phyloP scores from a whole-genome alignment of 2,113 vertebrate genomes.

The Charadrius vociferus region DNA sequence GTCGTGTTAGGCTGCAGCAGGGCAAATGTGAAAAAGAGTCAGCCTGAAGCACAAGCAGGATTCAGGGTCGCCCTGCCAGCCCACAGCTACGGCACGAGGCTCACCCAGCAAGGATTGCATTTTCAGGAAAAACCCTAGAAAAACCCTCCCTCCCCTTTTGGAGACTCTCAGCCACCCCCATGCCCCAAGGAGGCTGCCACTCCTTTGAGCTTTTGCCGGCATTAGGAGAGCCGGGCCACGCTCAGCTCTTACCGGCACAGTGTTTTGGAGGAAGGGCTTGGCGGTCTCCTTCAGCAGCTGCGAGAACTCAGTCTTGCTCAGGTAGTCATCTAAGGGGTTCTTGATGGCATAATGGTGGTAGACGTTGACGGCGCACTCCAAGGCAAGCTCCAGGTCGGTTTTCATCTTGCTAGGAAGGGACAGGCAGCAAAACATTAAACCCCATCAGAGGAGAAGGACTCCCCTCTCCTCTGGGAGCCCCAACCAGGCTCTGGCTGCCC shows the following conservation, averaged over 20 bases:
- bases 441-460: accelerated
- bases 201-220: accelerated
- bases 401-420: not conserved
- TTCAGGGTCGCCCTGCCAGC: not conserved
- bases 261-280: not conserved
- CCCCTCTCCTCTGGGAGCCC: not conserved
- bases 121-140: not conserved
- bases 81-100: accelerated
- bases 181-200: not conserved
- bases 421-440: accelerated
- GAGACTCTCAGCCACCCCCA: accelerated
- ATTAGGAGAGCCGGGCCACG: accelerated
- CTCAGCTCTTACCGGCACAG: not conserved
- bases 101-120: accelerated
- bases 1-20: accelerated
- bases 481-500: no score
- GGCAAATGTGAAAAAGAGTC: not conserved
- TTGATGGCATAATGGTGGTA: not conserved
- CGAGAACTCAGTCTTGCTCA: not conserved
- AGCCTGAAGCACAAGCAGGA: not conserved
- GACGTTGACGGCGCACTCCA: not conserved
- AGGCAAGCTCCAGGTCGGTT: not conserved
- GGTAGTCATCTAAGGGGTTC: not conserved
- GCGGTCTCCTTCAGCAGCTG: not conserved
- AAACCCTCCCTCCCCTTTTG: not conserved